phyloP scores from a whole-genome alignment of 2,888 invertebrate genomes.

The Julus scanicus region DNA sequence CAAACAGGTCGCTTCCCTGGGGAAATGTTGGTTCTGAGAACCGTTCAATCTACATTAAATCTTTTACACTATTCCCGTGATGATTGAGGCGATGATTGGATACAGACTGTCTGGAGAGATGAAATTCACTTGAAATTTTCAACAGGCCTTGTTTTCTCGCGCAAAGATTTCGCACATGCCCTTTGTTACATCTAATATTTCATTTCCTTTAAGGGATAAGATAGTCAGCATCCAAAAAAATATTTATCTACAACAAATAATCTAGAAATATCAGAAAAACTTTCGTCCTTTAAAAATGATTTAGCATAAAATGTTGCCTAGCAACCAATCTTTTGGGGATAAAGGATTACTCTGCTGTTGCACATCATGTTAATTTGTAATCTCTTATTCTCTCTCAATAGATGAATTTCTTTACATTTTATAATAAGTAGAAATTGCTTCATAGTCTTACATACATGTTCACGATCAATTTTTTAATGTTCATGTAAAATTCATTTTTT shows the following conservation, averaged over 20 bases:
- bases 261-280: neutral
- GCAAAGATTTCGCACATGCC: neutral
- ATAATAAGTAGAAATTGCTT: too few species aligned
- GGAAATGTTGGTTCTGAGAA: neutral
- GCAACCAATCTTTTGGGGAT: too few species aligned
- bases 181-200: neutral
- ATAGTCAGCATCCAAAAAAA: neutral
- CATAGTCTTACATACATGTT: too few species aligned
- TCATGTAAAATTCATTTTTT: too few species aligned
- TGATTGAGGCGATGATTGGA: conserved; percentile 20
- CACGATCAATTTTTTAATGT: too few species aligned
- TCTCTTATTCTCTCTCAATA: too few species aligned
- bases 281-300: neutral
- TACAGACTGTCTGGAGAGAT: conserved; percentile 2
- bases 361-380: too few species aligned
- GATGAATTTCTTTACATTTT: too few species aligned
- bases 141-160: neutral
- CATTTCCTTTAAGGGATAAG: neutral
- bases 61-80: neutral
- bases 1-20: conserved; percentile 6
- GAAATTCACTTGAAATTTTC: neutral
- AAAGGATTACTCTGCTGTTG: too few species aligned
- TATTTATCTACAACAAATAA: neutral
- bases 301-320: too few species aligned
- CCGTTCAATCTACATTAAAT: conserved; percentile 33